Conservation (phyloP, 2,888 invertebrate genomes). For the Schrankia costaestrigalis region DNA sequence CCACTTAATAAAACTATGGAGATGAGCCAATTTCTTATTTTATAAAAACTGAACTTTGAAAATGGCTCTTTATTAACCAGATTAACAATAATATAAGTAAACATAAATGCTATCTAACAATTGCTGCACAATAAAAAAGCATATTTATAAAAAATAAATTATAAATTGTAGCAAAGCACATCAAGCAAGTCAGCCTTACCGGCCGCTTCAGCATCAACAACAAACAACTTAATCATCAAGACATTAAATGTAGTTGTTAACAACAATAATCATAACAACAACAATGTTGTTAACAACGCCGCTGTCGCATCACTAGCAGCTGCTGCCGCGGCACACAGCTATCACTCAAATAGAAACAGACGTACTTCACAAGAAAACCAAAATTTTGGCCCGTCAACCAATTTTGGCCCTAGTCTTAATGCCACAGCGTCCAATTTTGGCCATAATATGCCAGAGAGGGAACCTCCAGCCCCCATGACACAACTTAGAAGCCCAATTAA, state of each 20-base stretch:
- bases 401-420: constrained; percentile 72
- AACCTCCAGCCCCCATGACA: constrained; percentile 71
- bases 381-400: constrained; percentile 58
- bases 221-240: constrained; percentile 77
- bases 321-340: constrained; percentile 74
- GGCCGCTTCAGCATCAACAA: constrained; percentile 67
- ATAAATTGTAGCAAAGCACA: constrained; percentile 55
- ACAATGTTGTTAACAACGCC: constrained; percentile 77
- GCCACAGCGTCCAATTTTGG: constrained; percentile 66
- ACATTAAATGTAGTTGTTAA: constrained; percentile 76
- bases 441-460: constrained; percentile 66
- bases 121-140: background rate
- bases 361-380: constrained; percentile 73
- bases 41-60: background rate
- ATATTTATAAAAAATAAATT: constrained; percentile 10
- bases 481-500: constrained; percentile 70
- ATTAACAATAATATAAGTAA: background rate
- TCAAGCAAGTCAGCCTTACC: constrained; percentile 63
- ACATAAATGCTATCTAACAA: background rate
- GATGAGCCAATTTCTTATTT: too few relatives aligned
- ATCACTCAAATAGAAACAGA: constrained; percentile 71
- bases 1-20: too few relatives aligned
- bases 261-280: constrained; percentile 78
- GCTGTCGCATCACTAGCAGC: constrained; percentile 75
- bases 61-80: background rate